Base-by-base conservation (phyloP, 2,113 vertebrate genomes). In the Butorides virescens region DNA sequence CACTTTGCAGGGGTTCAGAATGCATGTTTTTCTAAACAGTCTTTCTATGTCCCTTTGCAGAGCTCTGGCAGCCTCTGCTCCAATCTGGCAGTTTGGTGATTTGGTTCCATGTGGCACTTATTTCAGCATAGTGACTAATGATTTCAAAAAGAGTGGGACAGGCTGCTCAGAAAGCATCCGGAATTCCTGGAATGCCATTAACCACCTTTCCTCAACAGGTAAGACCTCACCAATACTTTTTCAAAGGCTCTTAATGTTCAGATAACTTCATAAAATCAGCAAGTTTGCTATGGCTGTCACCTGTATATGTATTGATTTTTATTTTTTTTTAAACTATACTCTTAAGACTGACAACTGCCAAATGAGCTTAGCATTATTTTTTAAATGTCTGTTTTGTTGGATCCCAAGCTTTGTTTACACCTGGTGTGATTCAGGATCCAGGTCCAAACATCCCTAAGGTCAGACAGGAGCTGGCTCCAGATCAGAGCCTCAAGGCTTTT, bases 31-130 rank as follows among this genome's bases (percentile, higher is more conserved):
- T 25, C 18, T 14, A 68, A 29, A 75, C 14, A 23, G 26, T 58
- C 15, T 72, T 73, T 75, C 65, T 55, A 1, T 65, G 13, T 92
- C 23, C 25, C 20, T 85, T 85, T 84, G 83, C 97, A 99, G 99
- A 91, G 99, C 99, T 93, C 97, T 99, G 91, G 99, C 99, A 68
- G 97, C 99, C 16, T 99, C 99, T 2, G 99, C 99, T 42, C 99
- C 99, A 4, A 99, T 99, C 96, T 99, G 99, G 99, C 99, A 99
- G 94, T 99, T 99, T 96, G 97, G 98, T 26, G 97, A 97, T 82
- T 96, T 99, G 98, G 98, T 99, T 93, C 98, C 98, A 0, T 99
- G 99, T 97, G 98, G 98, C 59, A 84, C 93, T 42, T 99, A 99
- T 95, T 98, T 98, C 97, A 98, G 97, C 95, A 97, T 99, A 86